Evolutionary conservation across 2,888 invertebrate species (phyloP), one percentile per base, ranked within the genome.

Genomic region (Fissipunctia ypsillon): DNA sequence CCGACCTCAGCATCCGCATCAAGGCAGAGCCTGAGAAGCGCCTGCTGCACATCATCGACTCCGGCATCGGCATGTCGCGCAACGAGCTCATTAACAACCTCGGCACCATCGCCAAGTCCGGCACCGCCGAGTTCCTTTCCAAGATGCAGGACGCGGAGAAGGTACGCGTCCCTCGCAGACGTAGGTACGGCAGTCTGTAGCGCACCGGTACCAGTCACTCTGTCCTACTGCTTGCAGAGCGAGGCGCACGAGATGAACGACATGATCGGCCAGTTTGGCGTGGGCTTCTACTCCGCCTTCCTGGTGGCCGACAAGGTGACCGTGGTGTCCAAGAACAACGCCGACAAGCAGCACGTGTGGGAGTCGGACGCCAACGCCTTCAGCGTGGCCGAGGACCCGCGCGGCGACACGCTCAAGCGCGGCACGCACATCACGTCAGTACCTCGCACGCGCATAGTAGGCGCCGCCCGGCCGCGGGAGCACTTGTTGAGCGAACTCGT

Each of bases 261-360:
- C 95, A 98, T 99, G 97, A 99, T 99, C 95, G 99, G 99, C 7
- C 99, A 99, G 95, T 99, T 99, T 96, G 99, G 99, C 92, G 99
- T 99, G 85, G 99, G 99, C 77, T 99, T 99, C 96, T 99, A 99
- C 96, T 99, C 99, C 0, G 98, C 99, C 4, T 99, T 99, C 96
- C 97, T 99, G 92, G 99, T 99, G 74, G 99, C 99, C 43, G 99
- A 99, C 94, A 97, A 97, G 89, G 99, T 99, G 61, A 97, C 99
- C 65, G 99, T 99, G 2, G 99, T 98, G 2, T 98, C 99, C 19
- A 99, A 99, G 94, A 97, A 99, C 95, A 99, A 99, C 93, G 98
- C 98, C 87, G 99, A 99, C 93, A 97, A 97, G 81, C 99, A 99
- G 94, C 98, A 99, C 95, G 98, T 99, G 88, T 99, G 99, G 99